Base-by-base conservation (phyloP, 2,888 invertebrate species). In the Rhingia campestris region DNA sequence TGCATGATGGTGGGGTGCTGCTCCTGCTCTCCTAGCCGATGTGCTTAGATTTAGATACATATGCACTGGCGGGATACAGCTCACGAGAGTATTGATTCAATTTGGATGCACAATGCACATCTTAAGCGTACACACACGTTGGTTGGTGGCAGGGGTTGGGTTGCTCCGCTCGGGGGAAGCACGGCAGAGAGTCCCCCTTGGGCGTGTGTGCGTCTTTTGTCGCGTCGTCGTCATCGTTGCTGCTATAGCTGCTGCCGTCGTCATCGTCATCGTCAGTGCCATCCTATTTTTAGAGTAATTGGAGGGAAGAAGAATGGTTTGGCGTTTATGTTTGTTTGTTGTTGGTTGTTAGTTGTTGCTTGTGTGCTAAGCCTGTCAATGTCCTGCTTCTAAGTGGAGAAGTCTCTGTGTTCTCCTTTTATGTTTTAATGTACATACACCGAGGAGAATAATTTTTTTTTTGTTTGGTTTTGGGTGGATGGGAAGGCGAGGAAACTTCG, bases 281-380 rank as follows among this genome's bases (percentile, higher is more conserved):
- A 43, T 58, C 69, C 69, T 77, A 77, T 77, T 77, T 77, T 77
- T 70, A 70, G 77, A 77, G 77, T 77, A 77, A 77, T 77, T 77
- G 77, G 58, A 77, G 63, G 70, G 77, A 77, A 77, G 77, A 77
- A 77, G 64, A 77, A 77, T 77, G 63, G 70, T 77, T 77, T 77
- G 69, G 63, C 51, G 56, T 70, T 70, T 69, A n/a, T 66, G 49
- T 75, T 61, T 66, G 74, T 74, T 67, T 61, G 56, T 51, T 72
- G 70, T 72, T 72, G 72, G 51, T 45, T 72, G 70, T 72, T 72
- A 61, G 51, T 45, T 69, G 56, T 47, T 77, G 75, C 14, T 76
- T 53, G 53, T 47, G 61, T 61, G 64, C 32, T 54, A 77, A 70
- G 77, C 63, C 70, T 77, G 77, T 70, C 77, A 77, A 77, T 77